A percentile compares a stretch with the other conserved stretches of the same genome.
These are phyloP conservation scores for Drosophila pruinosa DNA, from an alignment of 1,140 invertebrate genomes.

Conservation along the genomic window DNA sequence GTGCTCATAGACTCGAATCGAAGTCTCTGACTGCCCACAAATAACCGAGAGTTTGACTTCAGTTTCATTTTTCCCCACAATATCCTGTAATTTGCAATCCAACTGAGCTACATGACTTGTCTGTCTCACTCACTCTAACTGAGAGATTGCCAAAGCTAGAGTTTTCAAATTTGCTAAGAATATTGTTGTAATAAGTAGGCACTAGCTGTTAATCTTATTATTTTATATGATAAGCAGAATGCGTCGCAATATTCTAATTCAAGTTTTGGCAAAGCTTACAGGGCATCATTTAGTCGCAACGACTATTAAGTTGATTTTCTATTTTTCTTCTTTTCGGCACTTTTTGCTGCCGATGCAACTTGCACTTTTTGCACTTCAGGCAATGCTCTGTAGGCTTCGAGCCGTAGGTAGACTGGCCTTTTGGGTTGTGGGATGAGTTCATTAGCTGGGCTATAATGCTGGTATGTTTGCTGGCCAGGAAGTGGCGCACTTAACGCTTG, in stretches of 20 bases:
- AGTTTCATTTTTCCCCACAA: not conserved
- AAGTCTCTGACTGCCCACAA: conserved; percentile 7
- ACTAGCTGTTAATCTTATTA: not conserved
- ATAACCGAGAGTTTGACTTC: not conserved
- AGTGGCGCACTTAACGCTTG: conserved; percentile 31
- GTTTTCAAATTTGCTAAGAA: not conserved
- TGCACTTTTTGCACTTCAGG: conserved; percentile 55
- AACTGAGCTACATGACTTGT: not conserved
- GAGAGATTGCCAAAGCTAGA: not conserved
- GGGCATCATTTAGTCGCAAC: not conserved
- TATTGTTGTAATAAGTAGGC: not conserved
- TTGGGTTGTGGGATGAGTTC: conserved; percentile 14
- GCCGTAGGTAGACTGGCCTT: not conserved
- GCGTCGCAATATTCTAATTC: too few relatives aligned
- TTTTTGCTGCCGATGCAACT: conserved; percentile 46
- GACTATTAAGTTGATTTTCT: not conserved
- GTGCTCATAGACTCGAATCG: conserved; percentile 3
- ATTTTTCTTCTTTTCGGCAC: conserved; percentile 13
- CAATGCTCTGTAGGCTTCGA: not conserved
- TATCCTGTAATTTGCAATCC: not conserved
- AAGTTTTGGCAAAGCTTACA: too few relatives aligned
- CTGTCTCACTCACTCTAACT: not conserved
- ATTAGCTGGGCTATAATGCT: conserved; percentile 19
- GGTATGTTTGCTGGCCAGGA: conserved; percentile 27
- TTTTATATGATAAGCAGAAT: too few relatives aligned